phyloP scores from a whole-genome alignment of 2,113 vertebrate genomes.

The Thunnus maccoyii region DNA sequence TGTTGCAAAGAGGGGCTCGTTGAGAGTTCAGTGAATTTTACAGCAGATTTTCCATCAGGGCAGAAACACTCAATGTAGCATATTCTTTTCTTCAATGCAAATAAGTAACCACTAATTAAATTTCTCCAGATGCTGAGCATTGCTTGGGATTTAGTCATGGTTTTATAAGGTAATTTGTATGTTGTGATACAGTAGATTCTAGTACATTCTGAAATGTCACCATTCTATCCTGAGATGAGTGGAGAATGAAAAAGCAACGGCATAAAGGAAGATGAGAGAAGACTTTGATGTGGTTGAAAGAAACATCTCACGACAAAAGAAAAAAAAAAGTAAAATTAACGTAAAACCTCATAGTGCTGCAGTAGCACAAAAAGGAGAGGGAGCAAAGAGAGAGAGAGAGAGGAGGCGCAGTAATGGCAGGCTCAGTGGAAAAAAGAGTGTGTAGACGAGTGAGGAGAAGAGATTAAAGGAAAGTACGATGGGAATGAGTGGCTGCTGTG shows the following conservation, averaged over 20 bases:
- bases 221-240: not conserved
- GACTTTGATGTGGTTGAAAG: slow-evolving; percentile 18
- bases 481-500: slow-evolving; percentile 44
- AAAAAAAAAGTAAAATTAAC: not conserved
- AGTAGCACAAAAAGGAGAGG: not conserved
- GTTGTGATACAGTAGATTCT: not conserved
- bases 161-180: slow-evolving; percentile 14
- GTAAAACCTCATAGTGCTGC: not conserved
- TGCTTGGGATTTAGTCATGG: not conserved
- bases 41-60: no score
- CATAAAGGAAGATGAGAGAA: slow-evolving; percentile 1
- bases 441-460: not conserved
- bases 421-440: not conserved
- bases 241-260: not conserved
- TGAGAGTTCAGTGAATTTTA: no score
- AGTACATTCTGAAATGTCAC: not conserved
- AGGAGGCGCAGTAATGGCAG: not conserved
- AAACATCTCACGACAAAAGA: not conserved
- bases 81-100: no score
- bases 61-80: no score
- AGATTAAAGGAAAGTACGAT: slow-evolving; percentile 57
- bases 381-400: not conserved
- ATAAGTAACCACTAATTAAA: not conserved
- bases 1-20: no score
- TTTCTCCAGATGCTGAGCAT: not conserved